Percentiles rank a stretch among this genome's conserved stretches.
Conservation (phyloP, 2,113 vertebrate genomes). For the Sinocyclocheilus rhinocerous region DNA sequence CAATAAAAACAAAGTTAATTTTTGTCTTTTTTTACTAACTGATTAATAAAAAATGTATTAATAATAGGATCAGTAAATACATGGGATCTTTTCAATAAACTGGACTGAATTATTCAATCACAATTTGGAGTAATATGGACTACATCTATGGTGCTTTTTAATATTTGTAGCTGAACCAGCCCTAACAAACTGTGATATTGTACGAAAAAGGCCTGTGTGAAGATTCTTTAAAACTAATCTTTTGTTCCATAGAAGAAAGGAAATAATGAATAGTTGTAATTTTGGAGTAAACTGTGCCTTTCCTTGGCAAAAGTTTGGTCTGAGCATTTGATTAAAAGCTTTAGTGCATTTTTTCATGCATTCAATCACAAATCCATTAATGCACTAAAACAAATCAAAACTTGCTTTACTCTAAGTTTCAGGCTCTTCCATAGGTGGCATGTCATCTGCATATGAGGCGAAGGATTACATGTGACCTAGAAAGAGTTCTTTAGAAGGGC, state of each 20-base stretch:
- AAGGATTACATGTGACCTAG: conserved; percentile 35
- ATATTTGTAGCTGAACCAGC: not conserved
- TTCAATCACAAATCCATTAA: not conserved
- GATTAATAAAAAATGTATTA: too few species aligned
- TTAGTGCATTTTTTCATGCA: not conserved
- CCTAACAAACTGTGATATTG: not conserved
- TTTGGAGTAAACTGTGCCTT: not conserved
- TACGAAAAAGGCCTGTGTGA: not conserved
- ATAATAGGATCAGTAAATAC: too few species aligned
- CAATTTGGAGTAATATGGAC: too few species aligned
- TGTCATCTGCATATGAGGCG: not conserved
- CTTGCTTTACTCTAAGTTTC: not conserved
- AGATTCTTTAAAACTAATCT: not conserved
- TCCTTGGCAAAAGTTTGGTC: not conserved
- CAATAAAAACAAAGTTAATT: too few species aligned
- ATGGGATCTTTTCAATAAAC: too few species aligned
- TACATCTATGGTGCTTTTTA: not conserved
- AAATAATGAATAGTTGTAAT: not conserved
- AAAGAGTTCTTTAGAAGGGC: conserved; percentile 38
- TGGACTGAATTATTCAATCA: too few species aligned
- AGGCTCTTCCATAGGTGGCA: not conserved
- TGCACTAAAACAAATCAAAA: not conserved
- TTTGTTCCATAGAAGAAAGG: not conserved
- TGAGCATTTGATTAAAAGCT: too few species aligned
- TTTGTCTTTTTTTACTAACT: not conserved